These are phyloP conservation scores for Cheilosia scutellata DNA, from an alignment of 2,888 invertebrate species.

Conservation along the genomic window DNA sequence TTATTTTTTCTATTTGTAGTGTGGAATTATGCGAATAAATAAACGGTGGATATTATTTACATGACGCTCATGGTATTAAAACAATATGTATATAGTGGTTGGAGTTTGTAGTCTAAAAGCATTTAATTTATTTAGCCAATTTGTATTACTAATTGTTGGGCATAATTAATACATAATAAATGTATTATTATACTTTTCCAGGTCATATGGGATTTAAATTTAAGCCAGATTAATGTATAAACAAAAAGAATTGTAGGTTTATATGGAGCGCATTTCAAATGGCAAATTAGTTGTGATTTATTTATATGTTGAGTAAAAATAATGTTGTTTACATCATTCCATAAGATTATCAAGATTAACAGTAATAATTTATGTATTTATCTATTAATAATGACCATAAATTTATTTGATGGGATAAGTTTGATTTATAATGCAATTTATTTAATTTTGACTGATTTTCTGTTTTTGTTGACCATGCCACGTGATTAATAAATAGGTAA, in stretches of 20 bases:
- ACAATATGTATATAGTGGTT: too few relatives aligned
- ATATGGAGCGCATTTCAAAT: background rate
- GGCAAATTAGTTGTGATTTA: slow-evolving; percentile 14
- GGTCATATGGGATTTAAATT: background rate
- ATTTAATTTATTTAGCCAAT: slow-evolving; percentile 20
- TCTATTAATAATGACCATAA: background rate
- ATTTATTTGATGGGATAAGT: background rate
- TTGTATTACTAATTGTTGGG: background rate
- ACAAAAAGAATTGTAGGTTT: background rate
- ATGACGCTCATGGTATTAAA: slow-evolving; percentile 1
- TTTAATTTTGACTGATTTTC: background rate
- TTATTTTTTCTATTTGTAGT: slow-evolving; percentile 2
- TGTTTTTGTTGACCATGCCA: too few relatives aligned
- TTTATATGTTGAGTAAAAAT: background rate
- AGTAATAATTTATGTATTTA: slow-evolving; percentile 8
- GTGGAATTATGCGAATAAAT: slow-evolving; percentile 35
- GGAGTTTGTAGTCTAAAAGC: background rate
- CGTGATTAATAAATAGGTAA: too few relatives aligned
- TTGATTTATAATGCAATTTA: background rate
- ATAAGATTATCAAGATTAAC: background rate
- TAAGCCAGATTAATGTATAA: background rate
- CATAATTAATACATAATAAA: background rate
- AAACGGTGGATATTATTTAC: slow-evolving; percentile 31
- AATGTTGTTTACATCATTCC: background rate
- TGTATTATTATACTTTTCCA: background rate